Conservation (phyloP, 64 coral and sea anemone genomes). For the Dendronephthya gigantea region DNA sequence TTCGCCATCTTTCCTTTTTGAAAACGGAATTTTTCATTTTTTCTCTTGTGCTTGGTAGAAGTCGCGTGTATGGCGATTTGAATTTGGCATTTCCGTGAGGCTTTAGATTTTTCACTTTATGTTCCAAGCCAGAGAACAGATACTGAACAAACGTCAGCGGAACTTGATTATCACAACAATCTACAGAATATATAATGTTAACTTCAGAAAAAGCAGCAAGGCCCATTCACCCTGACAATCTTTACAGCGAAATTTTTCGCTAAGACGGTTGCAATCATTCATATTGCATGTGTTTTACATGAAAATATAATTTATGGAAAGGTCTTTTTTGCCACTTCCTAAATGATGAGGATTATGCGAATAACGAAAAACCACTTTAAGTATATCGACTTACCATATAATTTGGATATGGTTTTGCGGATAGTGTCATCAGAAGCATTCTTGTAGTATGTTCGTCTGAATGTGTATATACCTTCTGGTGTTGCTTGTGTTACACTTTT, state of each 20-base stretch:
- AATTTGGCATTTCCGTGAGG: not conserved
- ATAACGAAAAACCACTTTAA: no score
- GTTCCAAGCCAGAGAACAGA: not conserved
- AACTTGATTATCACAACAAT: not conserved
- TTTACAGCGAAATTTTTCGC: no score
- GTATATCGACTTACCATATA: no score
- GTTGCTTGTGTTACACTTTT: no score
- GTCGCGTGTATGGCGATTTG: not conserved
- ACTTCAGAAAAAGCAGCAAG: no score
- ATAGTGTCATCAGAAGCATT: constrained; percentile 16
- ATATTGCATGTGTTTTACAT: no score
- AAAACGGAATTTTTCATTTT: not conserved
- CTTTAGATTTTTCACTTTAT: not conserved
- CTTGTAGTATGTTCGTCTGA: not conserved
- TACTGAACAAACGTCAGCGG: not conserved
- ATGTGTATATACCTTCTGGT: not conserved
- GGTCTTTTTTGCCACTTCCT: no score
- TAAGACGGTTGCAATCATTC: no score
- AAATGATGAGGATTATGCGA: no score
- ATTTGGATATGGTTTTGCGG: constrained; percentile 1
- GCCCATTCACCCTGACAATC: no score
- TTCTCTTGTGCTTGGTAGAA: not conserved
- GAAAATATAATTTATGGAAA: no score
- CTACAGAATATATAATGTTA: not conserved
- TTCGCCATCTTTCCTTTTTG: not conserved